Evolutionary conservation across 2,888 invertebrate species (phyloP).

Genomic region (Globia sparganii): DNA sequence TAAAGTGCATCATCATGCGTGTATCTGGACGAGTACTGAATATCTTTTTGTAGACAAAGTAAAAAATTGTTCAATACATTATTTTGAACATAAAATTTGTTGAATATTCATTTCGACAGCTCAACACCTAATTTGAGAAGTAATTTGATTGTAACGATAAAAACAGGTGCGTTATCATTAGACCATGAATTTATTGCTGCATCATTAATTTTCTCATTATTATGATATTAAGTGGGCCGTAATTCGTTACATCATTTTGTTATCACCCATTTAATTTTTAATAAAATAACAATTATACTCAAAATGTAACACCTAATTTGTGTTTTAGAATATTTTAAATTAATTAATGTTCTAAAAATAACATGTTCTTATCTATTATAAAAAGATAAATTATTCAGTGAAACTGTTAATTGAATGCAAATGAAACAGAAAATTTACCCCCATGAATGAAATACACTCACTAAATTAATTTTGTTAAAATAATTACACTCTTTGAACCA

Average conservation of each 20-base stretch:
- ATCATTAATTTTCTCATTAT: constrained; percentile 66
- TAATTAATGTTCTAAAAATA: constrained; percentile 22
- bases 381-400: neutral
- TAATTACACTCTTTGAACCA: neutral
- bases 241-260: constrained; percentile 62
- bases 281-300: constrained; percentile 53
- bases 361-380: neutral
- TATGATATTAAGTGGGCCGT: constrained; percentile 64
- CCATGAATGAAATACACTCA: neutral
- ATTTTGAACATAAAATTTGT: constrained; percentile 11
- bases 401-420: constrained; percentile 31
- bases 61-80: neutral
- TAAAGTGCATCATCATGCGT: constrained; percentile 35
- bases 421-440: neutral
- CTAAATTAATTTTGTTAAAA: neutral
- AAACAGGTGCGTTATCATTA: constrained; percentile 62
- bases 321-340: constrained; percentile 36
- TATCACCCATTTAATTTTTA: constrained; percentile 60
- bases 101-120: constrained; percentile 45
- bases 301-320: constrained; percentile 47
- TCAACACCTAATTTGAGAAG: constrained; percentile 65
- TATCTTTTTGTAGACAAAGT: constrained; percentile 6
- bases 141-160: constrained; percentile 66
- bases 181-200: constrained; percentile 62
- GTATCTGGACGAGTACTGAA: constrained; percentile 27